Evolutionary conservation across 2,113 vertebrate species (phyloP).

Genomic region (Sterna hirundo): DNA sequence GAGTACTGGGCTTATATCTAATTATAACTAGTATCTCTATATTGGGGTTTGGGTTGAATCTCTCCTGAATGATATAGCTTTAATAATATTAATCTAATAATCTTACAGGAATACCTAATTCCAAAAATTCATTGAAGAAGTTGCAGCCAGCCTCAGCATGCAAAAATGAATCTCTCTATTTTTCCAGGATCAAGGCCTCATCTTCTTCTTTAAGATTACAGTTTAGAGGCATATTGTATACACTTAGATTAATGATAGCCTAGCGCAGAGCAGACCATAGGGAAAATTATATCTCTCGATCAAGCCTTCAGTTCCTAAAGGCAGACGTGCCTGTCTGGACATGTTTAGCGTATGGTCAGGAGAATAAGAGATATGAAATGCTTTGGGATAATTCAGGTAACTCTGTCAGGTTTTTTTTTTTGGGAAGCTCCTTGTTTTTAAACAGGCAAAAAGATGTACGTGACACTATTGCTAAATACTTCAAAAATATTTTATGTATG

Average conservation of each 20-base stretch:
- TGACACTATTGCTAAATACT: not conserved
- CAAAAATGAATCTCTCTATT: not conserved
- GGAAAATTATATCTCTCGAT: not conserved
- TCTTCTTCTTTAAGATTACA: not conserved
- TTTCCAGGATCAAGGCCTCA: not conserved
- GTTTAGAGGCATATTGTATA: not conserved
- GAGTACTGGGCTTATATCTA: not conserved
- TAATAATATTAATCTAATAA: not conserved
- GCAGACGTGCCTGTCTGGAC: not conserved
- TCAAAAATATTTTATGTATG: not conserved
- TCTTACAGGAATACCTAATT: not conserved
- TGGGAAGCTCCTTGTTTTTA: not conserved
- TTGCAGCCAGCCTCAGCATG: not conserved
- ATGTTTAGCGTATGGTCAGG: not conserved
- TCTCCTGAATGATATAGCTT: not conserved
- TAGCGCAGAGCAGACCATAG: not conserved
- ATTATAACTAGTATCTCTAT: not conserved
- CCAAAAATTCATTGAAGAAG: not conserved
- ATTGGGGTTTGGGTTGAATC: not conserved
- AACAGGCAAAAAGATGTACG: not conserved
- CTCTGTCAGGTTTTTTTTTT: not conserved
- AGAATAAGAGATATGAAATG: not conserved
- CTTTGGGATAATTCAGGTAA: slow-evolving; percentile 1
- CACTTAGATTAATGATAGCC: not conserved
- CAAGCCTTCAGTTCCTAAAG: not conserved